Base-by-base conservation (phyloP, 1,140 invertebrate species). In the Antheraea mylitta region DNA sequence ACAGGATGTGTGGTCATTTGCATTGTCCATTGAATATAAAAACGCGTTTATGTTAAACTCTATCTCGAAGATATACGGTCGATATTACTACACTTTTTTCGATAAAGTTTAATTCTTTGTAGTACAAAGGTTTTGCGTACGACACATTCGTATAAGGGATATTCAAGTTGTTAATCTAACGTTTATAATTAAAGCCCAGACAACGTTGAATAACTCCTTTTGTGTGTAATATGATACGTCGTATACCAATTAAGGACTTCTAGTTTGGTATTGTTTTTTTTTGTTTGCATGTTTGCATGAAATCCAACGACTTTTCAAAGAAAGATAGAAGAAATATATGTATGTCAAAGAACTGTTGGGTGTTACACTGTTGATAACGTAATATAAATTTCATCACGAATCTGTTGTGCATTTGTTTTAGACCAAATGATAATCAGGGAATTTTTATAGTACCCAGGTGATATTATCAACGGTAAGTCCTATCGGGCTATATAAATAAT, bases 1-100 rank as follows among this genome's bases (percentile, higher is more conserved):
- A 75, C 78, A 85, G 81, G 79, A 86, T 82, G 78, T 82, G 76
- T 81, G 74, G 68, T 72, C 77, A 82, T 78, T 77, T 77, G 74
- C 78, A 80, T 82, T 81, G 75, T 81, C 70, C 74, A 58, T 18
- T 66, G 60, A 61, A 30, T 13, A 13, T 61, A 53, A 53, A 53
- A 53, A 53, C 38, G 11, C 0, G 58, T 60, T 60, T 30, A 61
- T 61, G 10, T 61, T 61, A 61, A 61, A 58, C 18, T 36, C 8
- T n/a, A 58, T 30, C 18, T 22, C 19, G 16, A 30, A 9, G 64
- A 6, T 9, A 53, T 66, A 71, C 38, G 48, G 60, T 67, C 58
- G 13, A 67, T 64, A 66, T 61, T 61, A 61, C 18, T 61, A 4
- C 6, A 61, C 7, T 61, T 61, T 61, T 30, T 4, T 30, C 22